Base-by-base conservation (phyloP, 2,797 vertebrate species). In the Peromyscus attwateri region DNA sequence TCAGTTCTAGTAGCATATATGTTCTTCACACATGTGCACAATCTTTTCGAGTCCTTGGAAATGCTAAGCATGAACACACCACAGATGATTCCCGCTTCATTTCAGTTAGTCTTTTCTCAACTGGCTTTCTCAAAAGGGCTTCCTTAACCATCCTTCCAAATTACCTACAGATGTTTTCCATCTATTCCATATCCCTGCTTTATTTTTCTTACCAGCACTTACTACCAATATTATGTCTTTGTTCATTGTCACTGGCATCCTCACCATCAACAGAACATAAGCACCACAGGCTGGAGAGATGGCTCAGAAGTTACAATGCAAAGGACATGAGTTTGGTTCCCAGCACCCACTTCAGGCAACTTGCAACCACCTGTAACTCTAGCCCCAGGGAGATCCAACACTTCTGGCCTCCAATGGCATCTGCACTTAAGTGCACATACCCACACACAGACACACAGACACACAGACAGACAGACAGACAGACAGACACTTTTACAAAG, bases 41-140 rank as follows among this genome's bases (percentile, higher is more conserved):
- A 4, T 64, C 55, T 77, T 91, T 82, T 49, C 37, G 23, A 43
- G 46, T 14, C 66, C 34, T 85, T 76, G 10, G 76, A 95, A 21
- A 81, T 19, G 43, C 60, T 77, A 82, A 82, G 57, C 66, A 70
- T 25, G 84, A 9, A 85, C 57, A 75, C 9, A 76, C 52, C 46
- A 87, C 29, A 14, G 70, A 52, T 43, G 75, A 23, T 25, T 84
- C 27, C 13, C 29, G 49, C 68, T 73, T 73, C 68, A 71, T 46
- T 82, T 85, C 46, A 46, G 57, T 57, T 40, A 66, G 77, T 34
- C 43, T 55, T 75, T 95, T 73, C 83, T 91, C 71, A 57, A 40
- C 2, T 64, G 62, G 34, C 37, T 89, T 96, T 77, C 82, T 91
- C 71, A 52, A 52, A 92, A 97, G 49, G 55, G 25, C 12, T 55